These are phyloP conservation scores for Lepidothrix coronata DNA, from an alignment of 2,113 vertebrate genomes.

Conservation along the genomic window DNA sequence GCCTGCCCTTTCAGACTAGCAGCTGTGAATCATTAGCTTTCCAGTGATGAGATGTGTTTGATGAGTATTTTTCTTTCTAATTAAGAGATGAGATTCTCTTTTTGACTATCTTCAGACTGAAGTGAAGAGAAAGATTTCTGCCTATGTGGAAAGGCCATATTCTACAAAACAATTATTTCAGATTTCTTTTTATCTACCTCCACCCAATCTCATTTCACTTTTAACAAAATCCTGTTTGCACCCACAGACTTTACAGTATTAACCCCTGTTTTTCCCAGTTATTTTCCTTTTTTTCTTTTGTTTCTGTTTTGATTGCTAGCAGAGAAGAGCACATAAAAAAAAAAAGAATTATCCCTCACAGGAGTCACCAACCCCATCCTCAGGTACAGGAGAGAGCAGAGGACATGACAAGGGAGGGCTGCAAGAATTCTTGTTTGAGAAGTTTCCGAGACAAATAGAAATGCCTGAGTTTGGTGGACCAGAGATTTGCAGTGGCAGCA, in stretches of 20 bases:
- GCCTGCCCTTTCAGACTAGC: constrained; percentile 79
- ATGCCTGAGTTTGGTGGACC: background rate
- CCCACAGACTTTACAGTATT: constrained; percentile 33
- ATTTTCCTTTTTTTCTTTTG: background rate
- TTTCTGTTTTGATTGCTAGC: background rate
- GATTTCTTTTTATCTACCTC: constrained; percentile 69
- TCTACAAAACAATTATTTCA: constrained; percentile 77
- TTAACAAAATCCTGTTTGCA: constrained; percentile 62
- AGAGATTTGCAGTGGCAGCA: background rate
- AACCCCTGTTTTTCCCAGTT: constrained; percentile 12
- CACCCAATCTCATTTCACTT: constrained; percentile 66
- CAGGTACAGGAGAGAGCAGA: background rate
- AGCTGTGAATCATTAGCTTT: constrained; percentile 82
- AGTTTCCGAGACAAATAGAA: background rate
- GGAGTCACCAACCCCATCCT: background rate
- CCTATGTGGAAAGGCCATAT: constrained; percentile 67
- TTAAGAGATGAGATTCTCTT: constrained; percentile 78
- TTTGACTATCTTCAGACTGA: constrained; percentile 75
- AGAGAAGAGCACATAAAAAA: background rate
- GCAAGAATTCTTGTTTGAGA: background rate
- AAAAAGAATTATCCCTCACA: background rate
- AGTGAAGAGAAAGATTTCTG: constrained; percentile 71
- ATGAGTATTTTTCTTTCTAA: constrained; percentile 84
- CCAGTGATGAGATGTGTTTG: constrained; percentile 79
- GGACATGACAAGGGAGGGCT: background rate